Evolutionary conservation across 2,797 vertebrate species (phyloP), one percentile per base, ranked within the genome.

Genomic region (Perodicticus potto): DNA sequence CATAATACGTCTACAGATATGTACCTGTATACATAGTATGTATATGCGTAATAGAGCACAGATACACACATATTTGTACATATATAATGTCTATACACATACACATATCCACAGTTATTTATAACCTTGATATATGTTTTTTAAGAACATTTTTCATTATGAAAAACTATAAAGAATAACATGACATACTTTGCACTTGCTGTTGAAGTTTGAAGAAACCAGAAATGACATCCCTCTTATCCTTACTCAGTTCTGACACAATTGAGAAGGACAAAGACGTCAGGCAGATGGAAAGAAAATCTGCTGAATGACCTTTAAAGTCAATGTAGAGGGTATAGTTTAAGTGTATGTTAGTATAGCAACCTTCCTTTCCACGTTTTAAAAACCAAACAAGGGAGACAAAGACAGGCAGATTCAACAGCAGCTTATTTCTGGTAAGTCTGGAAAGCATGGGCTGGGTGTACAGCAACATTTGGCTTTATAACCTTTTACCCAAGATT

Each of bases 241-340:
- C 78, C 14, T 17, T 45, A 82, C 17, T 70, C 78, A 95, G n/a
- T 93, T 95, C 55, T 93, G 83, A 87, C 40, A 91, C 78, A 82
- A 11, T 0, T 83, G 57, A 96, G 57, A 80, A 59, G 91, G 89
- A 82, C 27, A 25, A 61, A 93, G 32, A 65, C 70, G 27, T 88
- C 40, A 77, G 43, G 32, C 14, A 92, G 86, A 88, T 70, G 34
- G 80, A 96, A 96, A 95, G 86, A 93, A 95, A 91, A 74, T 86
- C 7, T 69, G 29, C 49, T 83, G 6, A 74, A 16, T 20, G 65
- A 86, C n/a, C 34, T 59, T 32, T 40, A 72, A 90, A 84, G 29
- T 80, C 37, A 80, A 3, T 53, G 29, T 89, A 57, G 37, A 89
- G 72, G 76, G 87, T 40, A 57, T 73, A n/a, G 65, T 53, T 34